Evolutionary conservation across 1,140 invertebrate species (phyloP), one percentile per base, ranked within the genome.

Genomic region (Drosophila albomicans): DNA sequence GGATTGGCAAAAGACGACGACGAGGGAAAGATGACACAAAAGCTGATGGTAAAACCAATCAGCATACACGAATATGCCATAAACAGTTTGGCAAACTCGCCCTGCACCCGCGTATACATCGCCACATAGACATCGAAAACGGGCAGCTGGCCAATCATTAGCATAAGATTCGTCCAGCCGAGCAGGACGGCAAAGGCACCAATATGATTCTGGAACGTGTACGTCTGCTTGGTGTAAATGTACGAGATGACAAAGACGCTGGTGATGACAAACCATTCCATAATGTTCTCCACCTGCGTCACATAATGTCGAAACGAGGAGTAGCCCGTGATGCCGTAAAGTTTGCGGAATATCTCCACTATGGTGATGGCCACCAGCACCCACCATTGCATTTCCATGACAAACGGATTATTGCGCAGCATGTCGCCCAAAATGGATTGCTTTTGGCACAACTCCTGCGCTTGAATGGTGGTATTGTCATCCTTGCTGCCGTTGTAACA

Each of bases 111-210:
- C 0, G 96, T 96, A 74, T 97, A 97, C 96, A 97, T 97, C 0
- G 96, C 96, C 8, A 97, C 96, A 88, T 97, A 98, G 0, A 96
- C 96, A 28, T 96, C 97, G 91, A 97, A 97, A 62, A 97, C 94
- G 2, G 97, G 97, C 25, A 97, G 93, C 79, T 97, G 96, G 2
- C 97, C 97, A 52, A 97, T 96, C 96, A 97, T 96, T 76, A 97
- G 93, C 96, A 98, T 97, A 2, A 97, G 93, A 93, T 97, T 97
- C 3, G 96, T 96, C 97, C 97, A 97, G 10, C 96, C 96, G 32
- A 96, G 95, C 5, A 97, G 94, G 0, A 97, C 96, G 0, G 96
- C 96, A 82, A 97, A 96, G 1, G 97, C 97, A 1, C 91, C 91
- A 46, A 92, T 92, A 56, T 94, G 94, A 90, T 97, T 97, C 84